A percentile compares a stretch with the other conserved stretches of the same genome.
Evolutionary conservation across 2,888 invertebrate species (phyloP).

Genomic region (Clusia tigrina): DNA sequence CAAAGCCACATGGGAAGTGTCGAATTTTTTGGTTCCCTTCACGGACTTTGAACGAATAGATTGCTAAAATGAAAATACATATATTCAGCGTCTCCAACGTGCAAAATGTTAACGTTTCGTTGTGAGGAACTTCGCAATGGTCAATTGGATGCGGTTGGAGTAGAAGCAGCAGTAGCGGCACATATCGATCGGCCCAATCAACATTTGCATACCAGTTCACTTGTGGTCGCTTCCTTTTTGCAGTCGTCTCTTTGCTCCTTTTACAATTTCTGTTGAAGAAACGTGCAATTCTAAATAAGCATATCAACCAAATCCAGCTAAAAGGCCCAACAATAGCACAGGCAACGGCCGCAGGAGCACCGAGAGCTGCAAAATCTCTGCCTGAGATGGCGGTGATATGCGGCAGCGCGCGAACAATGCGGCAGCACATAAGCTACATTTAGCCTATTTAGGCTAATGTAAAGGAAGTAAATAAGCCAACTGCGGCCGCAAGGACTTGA

Average conservation of each 20-base stretch:
- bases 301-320: conserved; percentile 42
- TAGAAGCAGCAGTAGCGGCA: not conserved
- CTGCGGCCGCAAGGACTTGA: not conserved
- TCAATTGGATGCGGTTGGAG: not conserved
- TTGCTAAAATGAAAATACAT: too few relatives aligned
- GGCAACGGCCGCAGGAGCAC: not conserved
- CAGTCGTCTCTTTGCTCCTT: not conserved
- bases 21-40: too few relatives aligned
- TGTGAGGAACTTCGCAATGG: too few relatives aligned
- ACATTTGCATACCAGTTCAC: not conserved
- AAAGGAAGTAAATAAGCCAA: not conserved
- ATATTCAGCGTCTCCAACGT: too few relatives aligned
- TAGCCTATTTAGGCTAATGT: conserved; percentile 18
- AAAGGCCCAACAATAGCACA: conserved; percentile 22
- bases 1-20: too few relatives aligned
- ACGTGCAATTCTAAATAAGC: conserved; percentile 56
- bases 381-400: not conserved
- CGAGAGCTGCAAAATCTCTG: not conserved
- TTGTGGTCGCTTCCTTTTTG: not conserved
- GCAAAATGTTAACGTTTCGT: too few relatives aligned
- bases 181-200: conserved; percentile 1
- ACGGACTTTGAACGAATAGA: too few relatives aligned
- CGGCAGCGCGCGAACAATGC: not conserved
- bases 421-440: too few relatives aligned
- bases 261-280: conserved; percentile 54